Conservation (phyloP, 2,797 vertebrate genomes). For the Myripristis murdjan region DNA sequence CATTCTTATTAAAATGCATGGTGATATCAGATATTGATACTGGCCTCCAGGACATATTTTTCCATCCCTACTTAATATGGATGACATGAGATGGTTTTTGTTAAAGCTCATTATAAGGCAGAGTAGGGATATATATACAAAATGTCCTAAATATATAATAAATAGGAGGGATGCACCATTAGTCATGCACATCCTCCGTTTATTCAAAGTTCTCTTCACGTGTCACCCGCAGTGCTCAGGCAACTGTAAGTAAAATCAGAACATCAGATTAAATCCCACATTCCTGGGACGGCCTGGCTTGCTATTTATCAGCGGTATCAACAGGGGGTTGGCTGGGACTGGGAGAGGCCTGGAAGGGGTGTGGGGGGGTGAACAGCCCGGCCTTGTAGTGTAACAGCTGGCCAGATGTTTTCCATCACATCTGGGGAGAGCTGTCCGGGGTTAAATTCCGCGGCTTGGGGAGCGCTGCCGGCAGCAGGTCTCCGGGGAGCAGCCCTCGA, state of each 20-base stretch:
- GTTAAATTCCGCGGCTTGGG: slow-evolving; percentile 90
- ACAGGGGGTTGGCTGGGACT: slow-evolving; percentile 13
- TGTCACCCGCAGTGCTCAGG: not conserved
- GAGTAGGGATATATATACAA: too few species aligned
- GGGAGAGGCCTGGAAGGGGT: slow-evolving; percentile 11
- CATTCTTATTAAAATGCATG: too few species aligned
- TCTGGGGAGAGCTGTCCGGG: slow-evolving; percentile 90
- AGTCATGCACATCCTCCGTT: not conserved
- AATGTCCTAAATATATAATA: not conserved
- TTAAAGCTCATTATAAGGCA: too few species aligned
- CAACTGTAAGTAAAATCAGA: not conserved
- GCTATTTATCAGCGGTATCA: slow-evolving; percentile 55
- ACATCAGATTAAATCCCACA: slow-evolving; percentile 26
- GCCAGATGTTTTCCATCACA: slow-evolving; percentile 96
- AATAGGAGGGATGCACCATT: not conserved
- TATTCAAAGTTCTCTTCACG: not conserved
- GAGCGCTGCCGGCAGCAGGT: slow-evolving; percentile 91
- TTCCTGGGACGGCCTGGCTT: slow-evolving; percentile 26
- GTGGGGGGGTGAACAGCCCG: slow-evolving; percentile 34
- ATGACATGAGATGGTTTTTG: too few species aligned
- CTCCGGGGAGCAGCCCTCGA: slow-evolving; percentile 89
- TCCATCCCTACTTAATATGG: too few species aligned
- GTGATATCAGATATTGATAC: too few species aligned
- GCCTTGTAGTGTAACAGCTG: slow-evolving; percentile 70
- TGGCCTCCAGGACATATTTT: too few species aligned